Evolutionary conservation across 2,888 invertebrate genomes (phyloP).

Genomic region (Sphaeridia pumilis): DNA sequence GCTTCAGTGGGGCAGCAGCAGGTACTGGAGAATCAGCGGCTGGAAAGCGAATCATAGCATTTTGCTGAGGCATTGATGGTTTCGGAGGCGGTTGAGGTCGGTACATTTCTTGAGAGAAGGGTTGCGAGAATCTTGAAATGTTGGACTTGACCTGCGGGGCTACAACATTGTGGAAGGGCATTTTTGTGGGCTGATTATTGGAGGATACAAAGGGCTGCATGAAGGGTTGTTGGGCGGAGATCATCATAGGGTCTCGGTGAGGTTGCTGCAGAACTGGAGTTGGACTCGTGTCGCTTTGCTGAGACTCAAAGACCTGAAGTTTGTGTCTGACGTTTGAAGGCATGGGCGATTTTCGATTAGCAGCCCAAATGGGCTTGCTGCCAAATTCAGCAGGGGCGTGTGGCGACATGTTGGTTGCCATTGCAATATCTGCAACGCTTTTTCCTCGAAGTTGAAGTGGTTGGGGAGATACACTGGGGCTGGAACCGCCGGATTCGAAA

Average conservation of each 20-base stretch:
- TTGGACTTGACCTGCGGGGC: background rate
- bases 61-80: background rate
- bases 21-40: background rate
- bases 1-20: background rate
- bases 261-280: background rate
- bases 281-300: background rate
- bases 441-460: conserved; percentile 12
- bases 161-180: background rate
- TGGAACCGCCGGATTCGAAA: conserved; percentile 49
- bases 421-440: conserved; percentile 10
- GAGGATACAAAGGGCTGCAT: too few species aligned
- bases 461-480: conserved; percentile 32
- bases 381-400: background rate
- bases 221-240: too few species aligned
- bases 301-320: conserved; percentile 32
- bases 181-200: conserved; percentile 3
- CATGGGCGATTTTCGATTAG: conserved; percentile 7
- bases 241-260: background rate
- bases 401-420: conserved; percentile 8
- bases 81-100: background rate
- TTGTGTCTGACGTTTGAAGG: conserved; percentile 32
- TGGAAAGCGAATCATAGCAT: background rate
- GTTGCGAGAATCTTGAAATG: background rate
- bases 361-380: conserved; percentile 19
- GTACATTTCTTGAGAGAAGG: background rate